phyloP scores from a whole-genome alignment of 2,113 vertebrate genomes.

The Apodemus speciosus region DNA sequence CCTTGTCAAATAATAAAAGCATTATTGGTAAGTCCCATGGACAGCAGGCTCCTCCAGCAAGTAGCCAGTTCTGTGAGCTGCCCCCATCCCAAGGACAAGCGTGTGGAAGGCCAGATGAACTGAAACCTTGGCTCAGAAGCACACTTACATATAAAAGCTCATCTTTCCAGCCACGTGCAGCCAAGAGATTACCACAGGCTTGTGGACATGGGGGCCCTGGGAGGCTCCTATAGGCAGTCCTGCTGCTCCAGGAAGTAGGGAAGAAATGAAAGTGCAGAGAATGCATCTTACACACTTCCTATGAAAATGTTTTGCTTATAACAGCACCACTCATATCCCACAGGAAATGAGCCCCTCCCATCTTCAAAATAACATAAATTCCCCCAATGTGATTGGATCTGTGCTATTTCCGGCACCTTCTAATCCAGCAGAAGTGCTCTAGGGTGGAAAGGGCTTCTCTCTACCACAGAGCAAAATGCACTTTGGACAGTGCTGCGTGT shows the following conservation, averaged over 20 bases:
- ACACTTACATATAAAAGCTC: background rate
- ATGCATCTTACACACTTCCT: conserved; percentile 36
- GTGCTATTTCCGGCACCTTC: conserved; percentile 24
- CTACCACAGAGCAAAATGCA: background rate
- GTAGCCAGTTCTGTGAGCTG: background rate
- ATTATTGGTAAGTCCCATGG: background rate
- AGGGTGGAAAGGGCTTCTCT: background rate
- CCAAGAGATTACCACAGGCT: conserved; percentile 13
- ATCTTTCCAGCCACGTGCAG: background rate
- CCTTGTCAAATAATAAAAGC: background rate
- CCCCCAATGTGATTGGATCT: conserved; percentile 21
- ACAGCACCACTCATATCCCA: conserved; percentile 62
- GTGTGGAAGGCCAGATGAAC: background rate
- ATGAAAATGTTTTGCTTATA: conserved; percentile 29
- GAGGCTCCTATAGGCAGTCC: background rate
- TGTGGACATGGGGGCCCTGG: background rate
- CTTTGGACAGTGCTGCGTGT: background rate
- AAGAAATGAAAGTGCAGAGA: background rate
- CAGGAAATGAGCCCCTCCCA: conserved; percentile 25
- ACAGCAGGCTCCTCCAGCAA: background rate
- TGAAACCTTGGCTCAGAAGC: background rate
- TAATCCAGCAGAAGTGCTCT: background rate
- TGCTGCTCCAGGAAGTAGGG: conserved; percentile 5
- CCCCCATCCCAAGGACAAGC: background rate
- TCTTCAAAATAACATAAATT: conserved; percentile 29